Conservation (phyloP, 2,888 invertebrate genomes). For the Drosophila kokeensis region DNA sequence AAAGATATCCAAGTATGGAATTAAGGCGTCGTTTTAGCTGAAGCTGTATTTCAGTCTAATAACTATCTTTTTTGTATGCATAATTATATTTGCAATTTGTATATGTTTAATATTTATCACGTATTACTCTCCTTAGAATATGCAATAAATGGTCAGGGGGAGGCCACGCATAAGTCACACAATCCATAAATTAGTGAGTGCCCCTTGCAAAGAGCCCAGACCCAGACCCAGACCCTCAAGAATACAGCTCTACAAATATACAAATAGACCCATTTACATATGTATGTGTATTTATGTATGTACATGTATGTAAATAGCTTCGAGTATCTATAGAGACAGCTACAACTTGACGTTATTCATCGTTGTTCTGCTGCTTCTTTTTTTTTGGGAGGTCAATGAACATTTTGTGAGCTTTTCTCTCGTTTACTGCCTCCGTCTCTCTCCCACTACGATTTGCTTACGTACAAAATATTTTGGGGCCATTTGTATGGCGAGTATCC, state of each 20-base stretch:
- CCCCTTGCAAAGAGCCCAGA: conserved; percentile 3
- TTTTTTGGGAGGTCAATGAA: conserved; percentile 71
- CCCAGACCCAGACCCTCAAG: conserved; percentile 6
- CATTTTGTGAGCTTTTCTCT: conserved; percentile 67
- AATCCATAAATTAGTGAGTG: conserved; percentile 38
- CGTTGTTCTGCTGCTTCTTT: conserved; percentile 12
- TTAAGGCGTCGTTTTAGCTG: neutral
- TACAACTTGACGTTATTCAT: conserved; percentile 29
- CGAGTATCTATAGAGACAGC: conserved; percentile 10
- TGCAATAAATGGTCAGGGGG: neutral
- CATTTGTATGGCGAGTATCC: conserved; percentile 43
- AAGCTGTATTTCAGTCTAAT: neutral
- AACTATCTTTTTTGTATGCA: neutral
- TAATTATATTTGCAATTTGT: neutral
- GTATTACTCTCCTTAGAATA: conserved; percentile 4
- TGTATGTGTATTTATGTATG: conserved; percentile 1
- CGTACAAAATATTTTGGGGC: conserved; percentile 38
- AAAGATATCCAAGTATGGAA: neutral
- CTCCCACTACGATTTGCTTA: neutral
- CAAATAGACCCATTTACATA: conserved; percentile 6
- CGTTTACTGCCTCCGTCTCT: neutral
- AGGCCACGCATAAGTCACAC: conserved; percentile 14
- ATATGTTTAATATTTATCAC: neutral
- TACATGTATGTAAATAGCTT: conserved; percentile 15
- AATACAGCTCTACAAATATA: conserved; percentile 18